These are phyloP conservation scores for Lithobates sylvaticus DNA, from an alignment of 2,797 vertebrate genomes.

Conservation along the genomic window DNA sequence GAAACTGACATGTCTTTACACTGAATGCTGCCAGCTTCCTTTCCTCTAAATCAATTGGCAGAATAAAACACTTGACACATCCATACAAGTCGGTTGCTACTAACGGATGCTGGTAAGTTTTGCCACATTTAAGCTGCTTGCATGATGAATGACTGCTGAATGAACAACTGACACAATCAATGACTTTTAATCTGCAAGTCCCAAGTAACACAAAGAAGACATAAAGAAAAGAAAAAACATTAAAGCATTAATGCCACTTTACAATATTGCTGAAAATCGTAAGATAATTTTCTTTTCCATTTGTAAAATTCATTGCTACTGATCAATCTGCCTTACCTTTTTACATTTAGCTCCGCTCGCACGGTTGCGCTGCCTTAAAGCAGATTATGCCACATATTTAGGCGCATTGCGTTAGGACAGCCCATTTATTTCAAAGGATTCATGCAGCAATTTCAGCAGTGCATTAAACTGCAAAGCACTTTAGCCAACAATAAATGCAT, in stretches of 20 bases:
- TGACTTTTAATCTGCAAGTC: background rate
- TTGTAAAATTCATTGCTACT: background rate
- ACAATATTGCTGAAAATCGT: background rate
- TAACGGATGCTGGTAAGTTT: background rate
- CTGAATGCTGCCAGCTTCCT: background rate
- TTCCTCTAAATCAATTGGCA: background rate
- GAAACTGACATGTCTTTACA: background rate
- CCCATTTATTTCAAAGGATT: no score
- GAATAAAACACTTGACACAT: background rate
- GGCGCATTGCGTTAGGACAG: no score
- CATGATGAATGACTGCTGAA: background rate
- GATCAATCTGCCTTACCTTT: background rate
- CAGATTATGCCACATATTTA: no score
- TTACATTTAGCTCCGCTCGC: background rate
- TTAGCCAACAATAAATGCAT: no score
- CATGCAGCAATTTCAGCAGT: no score
- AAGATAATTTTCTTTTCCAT: background rate
- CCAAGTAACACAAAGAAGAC: background rate
- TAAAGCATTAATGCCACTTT: background rate
- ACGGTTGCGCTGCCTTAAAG: no score
- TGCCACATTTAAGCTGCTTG: background rate
- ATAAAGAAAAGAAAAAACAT: background rate
- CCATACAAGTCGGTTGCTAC: background rate
- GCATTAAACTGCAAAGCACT: no score
- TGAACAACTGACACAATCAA: background rate